A percentile compares a stretch with the other conserved stretches of the same genome.
Conservation (phyloP, 1,140 invertebrate species). For the Galleria mellonella region DNA sequence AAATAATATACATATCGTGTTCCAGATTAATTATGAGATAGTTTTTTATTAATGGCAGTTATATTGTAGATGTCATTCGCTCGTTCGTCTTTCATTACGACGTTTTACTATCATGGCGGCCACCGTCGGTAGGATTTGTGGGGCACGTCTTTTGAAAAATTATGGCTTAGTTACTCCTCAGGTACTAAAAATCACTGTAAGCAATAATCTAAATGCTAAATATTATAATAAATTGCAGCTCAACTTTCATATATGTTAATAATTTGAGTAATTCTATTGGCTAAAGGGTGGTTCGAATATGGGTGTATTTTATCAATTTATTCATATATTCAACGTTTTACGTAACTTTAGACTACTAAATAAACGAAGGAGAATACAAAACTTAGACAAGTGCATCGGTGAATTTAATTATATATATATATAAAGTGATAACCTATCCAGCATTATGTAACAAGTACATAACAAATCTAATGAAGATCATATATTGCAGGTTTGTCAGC, state of each 20-base stretch:
- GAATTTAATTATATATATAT: constrained; percentile 18
- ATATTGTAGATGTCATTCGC: constrained; percentile 42
- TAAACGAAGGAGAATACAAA: constrained; percentile 8
- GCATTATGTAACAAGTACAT: constrained; percentile 69
- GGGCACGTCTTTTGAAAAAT: constrained; percentile 82
- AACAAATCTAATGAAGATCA: constrained; percentile 48
- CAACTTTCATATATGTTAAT: no score
- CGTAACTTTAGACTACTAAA: constrained; percentile 15
- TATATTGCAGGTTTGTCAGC: constrained; percentile 77
- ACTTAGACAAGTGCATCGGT: constrained; percentile 17
- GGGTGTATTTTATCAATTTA: constrained; percentile 40
- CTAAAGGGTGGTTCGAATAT: constrained; percentile 17
- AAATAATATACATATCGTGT: no score
- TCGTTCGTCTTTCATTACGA: constrained; percentile 61
- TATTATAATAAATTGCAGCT: no score
- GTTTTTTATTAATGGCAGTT: constrained; percentile 30
- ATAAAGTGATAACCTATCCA: constrained; percentile 61
- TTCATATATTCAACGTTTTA: constrained; percentile 8
- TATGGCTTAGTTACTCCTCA: constrained; percentile 65
- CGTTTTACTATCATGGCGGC: constrained; percentile 85
- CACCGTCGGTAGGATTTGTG: constrained; percentile 86
- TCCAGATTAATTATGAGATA: no score
- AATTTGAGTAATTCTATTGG: no score
- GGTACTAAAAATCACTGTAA: constrained; percentile 41
- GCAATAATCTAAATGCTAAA: constrained; percentile 13